A percentile compares a stretch with the other conserved stretches of the same genome.
These are phyloP conservation scores for Cheilosia grossa DNA, from an alignment of 2,888 invertebrate species.

Conservation along the genomic window DNA sequence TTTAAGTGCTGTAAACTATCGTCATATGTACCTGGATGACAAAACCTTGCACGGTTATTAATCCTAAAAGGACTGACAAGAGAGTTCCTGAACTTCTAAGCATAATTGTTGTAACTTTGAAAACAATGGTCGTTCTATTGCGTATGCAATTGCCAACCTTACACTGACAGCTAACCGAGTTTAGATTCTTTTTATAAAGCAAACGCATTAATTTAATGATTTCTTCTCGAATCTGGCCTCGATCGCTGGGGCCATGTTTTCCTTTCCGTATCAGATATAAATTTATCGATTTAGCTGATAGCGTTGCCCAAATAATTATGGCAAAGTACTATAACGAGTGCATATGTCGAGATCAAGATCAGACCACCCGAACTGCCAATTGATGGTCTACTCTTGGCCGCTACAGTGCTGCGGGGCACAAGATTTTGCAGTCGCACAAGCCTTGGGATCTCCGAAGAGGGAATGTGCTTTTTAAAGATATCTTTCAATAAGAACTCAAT, in stretches of 20 bases:
- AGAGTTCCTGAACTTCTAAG: constrained; percentile 21
- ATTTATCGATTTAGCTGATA: constrained; percentile 25
- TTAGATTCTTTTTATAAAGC: constrained; percentile 56
- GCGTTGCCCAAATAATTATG: neutral
- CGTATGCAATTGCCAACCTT: constrained; percentile 40
- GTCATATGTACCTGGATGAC: constrained; percentile 48
- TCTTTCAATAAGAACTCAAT: no score
- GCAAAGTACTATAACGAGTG: no score
- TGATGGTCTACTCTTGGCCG: no score
- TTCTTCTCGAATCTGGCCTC: neutral
- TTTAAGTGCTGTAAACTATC: neutral
- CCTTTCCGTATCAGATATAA: constrained; percentile 25
- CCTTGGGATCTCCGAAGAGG: no score
- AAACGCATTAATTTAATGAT: constrained; percentile 48
- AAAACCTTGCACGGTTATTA: constrained; percentile 43
- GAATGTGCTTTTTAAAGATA: no score
- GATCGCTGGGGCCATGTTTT: constrained; percentile 8
- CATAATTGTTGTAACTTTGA: constrained; percentile 20
- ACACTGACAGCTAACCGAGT: constrained; percentile 39
- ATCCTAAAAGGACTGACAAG: constrained; percentile 37
- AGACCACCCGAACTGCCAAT: neutral
- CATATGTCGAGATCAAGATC: no score
- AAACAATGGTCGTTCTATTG: constrained; percentile 10
- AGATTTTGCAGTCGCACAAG: no score
- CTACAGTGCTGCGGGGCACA: no score